Evolutionary conservation across 2,113 vertebrate species (phyloP).

Genomic region (Pteruthius melanotis): DNA sequence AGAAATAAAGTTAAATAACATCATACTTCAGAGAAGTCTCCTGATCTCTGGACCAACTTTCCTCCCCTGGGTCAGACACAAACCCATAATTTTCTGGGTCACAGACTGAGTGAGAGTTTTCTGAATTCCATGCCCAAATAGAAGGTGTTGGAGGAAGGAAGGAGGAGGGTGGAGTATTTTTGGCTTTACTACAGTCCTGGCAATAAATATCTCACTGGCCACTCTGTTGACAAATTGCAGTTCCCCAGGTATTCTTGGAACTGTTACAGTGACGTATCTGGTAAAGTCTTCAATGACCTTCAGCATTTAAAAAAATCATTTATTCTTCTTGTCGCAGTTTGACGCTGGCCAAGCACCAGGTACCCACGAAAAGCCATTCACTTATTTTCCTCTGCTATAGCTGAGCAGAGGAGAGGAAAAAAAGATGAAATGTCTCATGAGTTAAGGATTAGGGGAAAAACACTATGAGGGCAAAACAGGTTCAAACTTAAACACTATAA

Average conservation of each 20-base stretch:
- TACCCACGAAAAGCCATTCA: no score
- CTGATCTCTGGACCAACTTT: background rate
- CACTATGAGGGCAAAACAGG: no score
- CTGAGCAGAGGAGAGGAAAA: no score
- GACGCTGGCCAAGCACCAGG: no score
- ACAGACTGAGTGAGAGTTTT: background rate
- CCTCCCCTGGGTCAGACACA: background rate
- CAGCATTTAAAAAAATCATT: background rate
- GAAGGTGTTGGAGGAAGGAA: background rate
- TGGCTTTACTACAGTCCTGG: background rate
- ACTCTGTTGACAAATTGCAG: background rate
- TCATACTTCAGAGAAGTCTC: background rate
- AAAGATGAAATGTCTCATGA: no score
- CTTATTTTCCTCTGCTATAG: no score
- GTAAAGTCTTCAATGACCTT: background rate
- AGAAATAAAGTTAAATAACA: background rate
- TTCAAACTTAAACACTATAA: no score
- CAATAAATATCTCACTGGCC: background rate
- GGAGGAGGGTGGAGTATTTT: background rate
- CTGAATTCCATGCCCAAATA: background rate
- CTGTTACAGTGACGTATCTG: background rate
- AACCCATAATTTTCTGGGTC: background rate
- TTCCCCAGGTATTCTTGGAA: background rate
- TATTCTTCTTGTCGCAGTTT: background rate
- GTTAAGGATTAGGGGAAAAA: no score